Percentiles rank a stretch among this genome's conserved stretches.
Evolutionary conservation across 2,113 vertebrate genomes (phyloP).

Genomic region (Microtus ochrogaster): DNA sequence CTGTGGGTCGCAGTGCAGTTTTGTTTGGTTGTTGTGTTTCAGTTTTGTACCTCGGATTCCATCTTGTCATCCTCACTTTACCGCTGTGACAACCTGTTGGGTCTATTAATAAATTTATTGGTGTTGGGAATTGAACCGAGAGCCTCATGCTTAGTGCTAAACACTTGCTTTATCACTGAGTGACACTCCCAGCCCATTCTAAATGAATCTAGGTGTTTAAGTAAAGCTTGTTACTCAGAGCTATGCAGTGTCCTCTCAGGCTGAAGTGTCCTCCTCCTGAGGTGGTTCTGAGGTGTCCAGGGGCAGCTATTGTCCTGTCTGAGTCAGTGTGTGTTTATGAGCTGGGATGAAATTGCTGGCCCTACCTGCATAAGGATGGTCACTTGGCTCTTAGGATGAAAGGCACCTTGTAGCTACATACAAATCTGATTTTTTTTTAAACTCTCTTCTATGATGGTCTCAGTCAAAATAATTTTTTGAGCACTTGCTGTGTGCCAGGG

Average conservation of each 20-base stretch:
- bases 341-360: not conserved
- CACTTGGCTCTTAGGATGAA: not conserved
- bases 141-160: not conserved
- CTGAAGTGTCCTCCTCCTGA: not conserved
- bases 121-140: not conserved
- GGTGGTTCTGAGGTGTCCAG: not conserved
- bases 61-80: not conserved
- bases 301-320: not conserved
- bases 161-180: not conserved
- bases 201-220: not conserved
- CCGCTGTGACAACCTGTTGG: not conserved
- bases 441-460: not conserved
- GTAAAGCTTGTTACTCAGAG: not conserved
- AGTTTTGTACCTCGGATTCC: not conserved
- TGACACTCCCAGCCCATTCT: not conserved
- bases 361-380: accelerated
- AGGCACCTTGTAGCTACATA: not conserved
- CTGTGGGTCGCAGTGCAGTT: not conserved
- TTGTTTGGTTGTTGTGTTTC: not conserved
- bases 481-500: not conserved
- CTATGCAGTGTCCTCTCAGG: not conserved
- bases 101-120: not conserved
- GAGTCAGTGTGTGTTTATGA: not conserved
- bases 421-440: not conserved
- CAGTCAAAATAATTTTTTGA: not conserved